These are phyloP conservation scores for Julus scandinavius DNA, from an alignment of 2,888 invertebrate genomes.

Conservation along the genomic window DNA sequence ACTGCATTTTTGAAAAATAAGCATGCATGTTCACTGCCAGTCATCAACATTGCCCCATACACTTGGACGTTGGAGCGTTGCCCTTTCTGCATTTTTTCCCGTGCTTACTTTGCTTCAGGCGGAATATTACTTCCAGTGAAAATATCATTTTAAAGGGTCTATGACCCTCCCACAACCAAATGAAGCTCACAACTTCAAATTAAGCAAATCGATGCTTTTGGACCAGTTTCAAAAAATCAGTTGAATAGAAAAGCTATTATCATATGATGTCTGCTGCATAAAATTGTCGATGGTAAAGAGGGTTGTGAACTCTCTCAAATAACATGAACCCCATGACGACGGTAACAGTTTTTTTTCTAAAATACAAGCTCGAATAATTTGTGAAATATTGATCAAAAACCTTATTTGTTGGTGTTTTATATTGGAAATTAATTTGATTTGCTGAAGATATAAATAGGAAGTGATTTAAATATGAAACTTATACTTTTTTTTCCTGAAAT, in stretches of 20 bases:
- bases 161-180: conserved; percentile 13
- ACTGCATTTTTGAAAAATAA: neutral
- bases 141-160: conserved; percentile 20
- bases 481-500: too few species aligned
- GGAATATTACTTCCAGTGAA: neutral
- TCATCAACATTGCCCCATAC: neutral
- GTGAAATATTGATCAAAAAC: too few species aligned
- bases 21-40: conserved; percentile 18
- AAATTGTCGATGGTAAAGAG: too few species aligned
- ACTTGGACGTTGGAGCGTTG: conserved; percentile 28
- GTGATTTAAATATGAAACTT: too few species aligned
- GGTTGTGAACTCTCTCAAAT: too few species aligned
- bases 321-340: too few species aligned
- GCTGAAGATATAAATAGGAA: too few species aligned
- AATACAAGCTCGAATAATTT: too few species aligned
- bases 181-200: neutral
- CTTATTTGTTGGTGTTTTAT: too few species aligned
- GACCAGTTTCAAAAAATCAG: neutral
- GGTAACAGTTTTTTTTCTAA: too few species aligned
- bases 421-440: too few species aligned
- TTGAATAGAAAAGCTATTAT: too few species aligned
- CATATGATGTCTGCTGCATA: neutral
- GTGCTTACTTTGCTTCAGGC: conserved; percentile 4
- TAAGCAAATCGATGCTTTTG: neutral
- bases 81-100: conserved; percentile 16